Percentiles rank a stretch among this genome's conserved stretches.
Conservation (phyloP, 2,797 vertebrate genomes). For the Zenarchopterus dispar region DNA sequence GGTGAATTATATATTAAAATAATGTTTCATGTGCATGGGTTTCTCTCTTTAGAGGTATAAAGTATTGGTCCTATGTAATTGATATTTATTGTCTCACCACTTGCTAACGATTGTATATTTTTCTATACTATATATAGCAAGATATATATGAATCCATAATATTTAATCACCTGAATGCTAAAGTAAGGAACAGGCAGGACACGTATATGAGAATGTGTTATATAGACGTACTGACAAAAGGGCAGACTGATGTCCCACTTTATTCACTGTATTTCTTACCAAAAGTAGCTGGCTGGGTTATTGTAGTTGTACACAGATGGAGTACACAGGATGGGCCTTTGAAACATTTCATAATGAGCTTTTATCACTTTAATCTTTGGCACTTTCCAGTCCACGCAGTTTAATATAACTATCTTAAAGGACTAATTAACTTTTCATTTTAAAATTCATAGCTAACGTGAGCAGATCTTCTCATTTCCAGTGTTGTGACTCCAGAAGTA, state of each 20-base stretch:
- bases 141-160: constrained; percentile 68
- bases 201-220: constrained; percentile 64
- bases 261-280: constrained; percentile 48
- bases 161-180: constrained; percentile 79
- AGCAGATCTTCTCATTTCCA: too few relatives aligned
- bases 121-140: constrained; percentile 78
- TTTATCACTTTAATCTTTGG: too few relatives aligned
- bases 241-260: constrained; percentile 50
- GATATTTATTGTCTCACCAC: constrained; percentile 76
- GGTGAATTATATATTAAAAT: constrained; percentile 56
- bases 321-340: not conserved
- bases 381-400: too few relatives aligned
- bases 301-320: constrained; percentile 9
- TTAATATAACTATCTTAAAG: too few relatives aligned
- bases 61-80: constrained; percentile 70
- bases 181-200: constrained; percentile 50
- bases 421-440: too few relatives aligned
- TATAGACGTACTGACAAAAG: constrained; percentile 34
- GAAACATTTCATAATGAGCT: not conserved
- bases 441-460: too few relatives aligned
- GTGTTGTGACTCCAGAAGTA: constrained; percentile 1
- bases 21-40: constrained; percentile 64
- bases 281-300: constrained; percentile 38
- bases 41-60: constrained; percentile 58
- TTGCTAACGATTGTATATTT: constrained; percentile 84